A percentile compares a stretch with the other conserved stretches of the same genome.
These are phyloP conservation scores for Mamestra configurata DNA, from an alignment of 1,140 invertebrate species.

Conservation along the genomic window DNA sequence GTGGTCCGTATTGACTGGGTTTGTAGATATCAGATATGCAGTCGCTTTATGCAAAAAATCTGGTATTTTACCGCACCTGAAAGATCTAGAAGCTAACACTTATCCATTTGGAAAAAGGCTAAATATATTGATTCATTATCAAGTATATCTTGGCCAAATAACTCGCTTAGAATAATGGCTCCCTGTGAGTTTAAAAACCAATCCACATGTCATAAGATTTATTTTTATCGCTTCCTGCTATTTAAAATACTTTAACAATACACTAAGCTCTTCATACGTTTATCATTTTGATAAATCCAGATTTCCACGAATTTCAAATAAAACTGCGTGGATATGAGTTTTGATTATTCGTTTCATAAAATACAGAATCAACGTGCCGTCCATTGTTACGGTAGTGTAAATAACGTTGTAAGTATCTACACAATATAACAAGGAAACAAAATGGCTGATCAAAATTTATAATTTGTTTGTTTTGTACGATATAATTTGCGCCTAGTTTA, in stretches of 20 bases:
- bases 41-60: no score
- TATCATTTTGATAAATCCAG: neutral
- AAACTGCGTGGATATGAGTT: neutral
- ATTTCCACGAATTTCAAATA: neutral
- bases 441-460: constrained; percentile 16
- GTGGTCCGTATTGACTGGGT: no score
- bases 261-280: neutral
- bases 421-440: neutral
- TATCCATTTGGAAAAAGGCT: no score
- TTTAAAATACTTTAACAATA: neutral
- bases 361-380: neutral
- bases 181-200: no score
- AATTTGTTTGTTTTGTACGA: neutral
- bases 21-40: no score
- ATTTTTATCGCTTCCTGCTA: no score
- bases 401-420: neutral
- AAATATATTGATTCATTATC: no score
- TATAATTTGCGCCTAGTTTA: neutral
- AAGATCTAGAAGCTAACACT: no score
- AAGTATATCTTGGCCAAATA: no score
- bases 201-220: no score
- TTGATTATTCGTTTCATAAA: neutral
- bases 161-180: no score
- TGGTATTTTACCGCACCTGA: no score
- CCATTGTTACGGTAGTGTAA: neutral